Evolutionary conservation across 1,140 invertebrate species (phyloP).

Genomic region (Phocides pigmalion): DNA sequence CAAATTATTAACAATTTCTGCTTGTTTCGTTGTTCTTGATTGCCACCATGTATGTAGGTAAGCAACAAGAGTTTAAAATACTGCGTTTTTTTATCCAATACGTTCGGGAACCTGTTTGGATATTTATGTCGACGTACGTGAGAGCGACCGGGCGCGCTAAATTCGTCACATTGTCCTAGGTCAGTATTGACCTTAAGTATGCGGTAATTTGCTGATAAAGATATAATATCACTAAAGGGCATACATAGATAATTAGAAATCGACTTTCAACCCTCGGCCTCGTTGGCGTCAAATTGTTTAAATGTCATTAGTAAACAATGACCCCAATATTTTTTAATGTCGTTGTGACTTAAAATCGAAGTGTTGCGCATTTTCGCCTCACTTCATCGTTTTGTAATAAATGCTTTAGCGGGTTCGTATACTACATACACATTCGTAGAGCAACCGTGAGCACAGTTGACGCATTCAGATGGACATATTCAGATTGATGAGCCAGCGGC

Average conservation of each 20-base stretch:
- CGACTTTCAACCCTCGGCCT: not conserved
- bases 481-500: not conserved
- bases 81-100: not conserved
- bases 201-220: constrained; percentile 1
- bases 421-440: constrained; percentile 1
- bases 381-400: not conserved
- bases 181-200: not conserved
- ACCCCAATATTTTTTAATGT: no score
- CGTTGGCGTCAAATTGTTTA: not conserved
- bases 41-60: not conserved
- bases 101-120: constrained; percentile 6
- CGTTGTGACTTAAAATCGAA: no score
- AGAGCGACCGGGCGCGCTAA: constrained; percentile 11
- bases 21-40: not conserved
- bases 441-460: not conserved
- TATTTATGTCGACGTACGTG: constrained; percentile 13
- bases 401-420: not conserved
- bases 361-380: not conserved
- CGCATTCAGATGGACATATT: not conserved
- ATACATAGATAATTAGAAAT: not conserved
- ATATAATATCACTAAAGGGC: not conserved
- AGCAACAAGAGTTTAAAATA: constrained; percentile 1
- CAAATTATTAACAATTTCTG: no score
- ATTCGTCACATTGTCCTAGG: constrained; percentile 13
- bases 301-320: not conserved